Conservation (phyloP, 2,888 invertebrate genomes). For the Acleris holmiana region DNA sequence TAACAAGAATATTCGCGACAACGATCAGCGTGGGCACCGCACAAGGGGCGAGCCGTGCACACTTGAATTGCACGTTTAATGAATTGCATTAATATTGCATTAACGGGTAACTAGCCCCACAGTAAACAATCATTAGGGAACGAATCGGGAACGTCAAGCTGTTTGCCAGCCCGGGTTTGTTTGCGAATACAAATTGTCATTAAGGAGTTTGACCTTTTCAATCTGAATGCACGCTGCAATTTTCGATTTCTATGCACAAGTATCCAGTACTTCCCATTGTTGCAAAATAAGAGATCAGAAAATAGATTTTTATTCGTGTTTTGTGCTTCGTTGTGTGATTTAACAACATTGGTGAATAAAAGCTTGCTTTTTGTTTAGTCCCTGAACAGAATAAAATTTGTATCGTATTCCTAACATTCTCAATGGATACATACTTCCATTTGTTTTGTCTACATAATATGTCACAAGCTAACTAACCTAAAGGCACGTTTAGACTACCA, state of each 20-base stretch:
- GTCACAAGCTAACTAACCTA: neutral
- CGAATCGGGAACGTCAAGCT: constrained; percentile 54
- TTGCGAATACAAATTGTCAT: constrained; percentile 81
- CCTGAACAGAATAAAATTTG: neutral
- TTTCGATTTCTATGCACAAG: constrained; percentile 9
- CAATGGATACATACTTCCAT: too few species aligned
- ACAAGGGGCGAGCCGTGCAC: constrained; percentile 51
- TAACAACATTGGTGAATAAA: neutral
- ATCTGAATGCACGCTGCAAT: constrained; percentile 22
- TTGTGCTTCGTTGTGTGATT: constrained; percentile 19
- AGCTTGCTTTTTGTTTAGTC: neutral
- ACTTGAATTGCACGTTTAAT: constrained; percentile 81
- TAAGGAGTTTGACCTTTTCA: constrained; percentile 50
- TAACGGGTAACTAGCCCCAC: constrained; percentile 77
- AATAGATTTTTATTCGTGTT: constrained; percentile 27
- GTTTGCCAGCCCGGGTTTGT: constrained; percentile 75
- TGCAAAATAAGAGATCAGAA: constrained; percentile 2
- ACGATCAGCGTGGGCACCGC: constrained; percentile 41
- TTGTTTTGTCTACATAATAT: neutral
- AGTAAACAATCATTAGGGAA: constrained; percentile 80
- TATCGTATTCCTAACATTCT: neutral
- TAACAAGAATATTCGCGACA: constrained; percentile 38
- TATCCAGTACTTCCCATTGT: constrained; percentile 3
- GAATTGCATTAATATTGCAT: constrained; percentile 85
- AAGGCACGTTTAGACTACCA: too few species aligned